phyloP scores from a whole-genome alignment of 2,113 vertebrate species.

The Nothoprocta pentlandii region DNA sequence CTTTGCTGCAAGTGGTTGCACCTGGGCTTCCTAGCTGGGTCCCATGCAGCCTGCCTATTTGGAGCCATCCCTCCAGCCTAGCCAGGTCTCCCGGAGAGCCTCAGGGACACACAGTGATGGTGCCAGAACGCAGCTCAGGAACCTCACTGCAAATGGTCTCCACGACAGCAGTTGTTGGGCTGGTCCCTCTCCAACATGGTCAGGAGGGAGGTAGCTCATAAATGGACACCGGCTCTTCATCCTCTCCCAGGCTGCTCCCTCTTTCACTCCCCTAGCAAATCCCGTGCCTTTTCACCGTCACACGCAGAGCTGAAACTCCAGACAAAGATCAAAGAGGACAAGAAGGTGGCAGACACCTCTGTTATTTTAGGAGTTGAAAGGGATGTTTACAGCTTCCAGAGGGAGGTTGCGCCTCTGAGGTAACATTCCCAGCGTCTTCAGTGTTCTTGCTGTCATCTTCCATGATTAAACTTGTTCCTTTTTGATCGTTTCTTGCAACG shows the following conservation, averaged over 20 bases:
- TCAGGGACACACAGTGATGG: not conserved
- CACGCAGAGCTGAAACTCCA: not conserved
- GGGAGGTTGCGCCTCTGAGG: not conserved
- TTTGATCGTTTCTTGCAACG: slow-evolving; percentile 12
- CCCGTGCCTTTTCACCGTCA: fast-evolving
- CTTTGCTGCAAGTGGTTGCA: not conserved
- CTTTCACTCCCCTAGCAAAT: not conserved
- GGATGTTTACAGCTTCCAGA: not conserved
- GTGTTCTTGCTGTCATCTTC: not conserved
- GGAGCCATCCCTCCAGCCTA: not conserved
- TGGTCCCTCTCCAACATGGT: not conserved
- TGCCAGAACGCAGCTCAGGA: not conserved
- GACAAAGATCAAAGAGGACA: slow-evolving; percentile 31
- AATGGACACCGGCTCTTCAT: fast-evolving
- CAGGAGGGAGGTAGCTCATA: not conserved
- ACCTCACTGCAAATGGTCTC: not conserved
- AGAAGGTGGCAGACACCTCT: not conserved
- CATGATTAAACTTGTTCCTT: slow-evolving; percentile 26
- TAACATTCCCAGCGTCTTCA: not conserved
- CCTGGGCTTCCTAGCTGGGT: not conserved
- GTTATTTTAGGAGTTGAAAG: slow-evolving; percentile 19
- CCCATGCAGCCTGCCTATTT: not conserved
- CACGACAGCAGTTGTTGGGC: not conserved
- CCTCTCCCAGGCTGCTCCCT: not conserved
- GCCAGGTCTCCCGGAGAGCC: not conserved